These are phyloP conservation scores for Druceiella hillmani DNA, from an alignment of 2,888 invertebrate genomes.

Conservation along the genomic window DNA sequence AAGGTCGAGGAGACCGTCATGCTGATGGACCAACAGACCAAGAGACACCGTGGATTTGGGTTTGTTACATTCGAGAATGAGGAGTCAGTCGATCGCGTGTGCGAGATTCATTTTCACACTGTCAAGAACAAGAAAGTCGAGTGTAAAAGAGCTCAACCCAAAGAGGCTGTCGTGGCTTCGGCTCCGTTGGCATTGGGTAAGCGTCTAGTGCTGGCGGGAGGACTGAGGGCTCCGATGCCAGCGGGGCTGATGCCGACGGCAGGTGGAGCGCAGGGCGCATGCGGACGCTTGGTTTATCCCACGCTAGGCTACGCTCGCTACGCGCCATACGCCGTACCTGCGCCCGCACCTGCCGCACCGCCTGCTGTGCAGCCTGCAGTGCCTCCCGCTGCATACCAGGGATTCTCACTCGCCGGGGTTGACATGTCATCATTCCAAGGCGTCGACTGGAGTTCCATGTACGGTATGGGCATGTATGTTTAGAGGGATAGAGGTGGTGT, in stretches of 20 bases:
- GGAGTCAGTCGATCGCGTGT: conserved; percentile 88
- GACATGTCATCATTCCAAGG: conserved; percentile 92
- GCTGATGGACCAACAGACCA: conserved; percentile 92
- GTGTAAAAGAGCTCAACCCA: conserved; percentile 89
- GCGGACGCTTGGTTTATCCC: conserved; percentile 28
- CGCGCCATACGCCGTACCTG: conserved; percentile 51
- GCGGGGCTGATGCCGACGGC: conserved; percentile 54
- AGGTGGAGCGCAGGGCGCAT: conserved; percentile 46
- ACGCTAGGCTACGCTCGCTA: conserved; percentile 41
- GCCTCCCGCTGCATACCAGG: conserved; percentile 65
- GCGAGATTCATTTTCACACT: conserved; percentile 89
- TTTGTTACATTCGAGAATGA: conserved; percentile 90
- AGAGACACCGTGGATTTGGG: conserved; percentile 85
- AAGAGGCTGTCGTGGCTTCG: conserved; percentile 72
- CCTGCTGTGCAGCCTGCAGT: conserved; percentile 57
- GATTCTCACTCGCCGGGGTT: conserved; percentile 80
- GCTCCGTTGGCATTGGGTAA: conserved; percentile 64
- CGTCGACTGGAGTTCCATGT: conserved; percentile 88
- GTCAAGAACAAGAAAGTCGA: conserved; percentile 88
- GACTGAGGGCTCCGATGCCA: conserved; percentile 43
- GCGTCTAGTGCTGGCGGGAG: conserved; percentile 65
- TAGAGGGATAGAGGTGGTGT: too few species aligned
- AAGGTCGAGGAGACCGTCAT: conserved; percentile 88
- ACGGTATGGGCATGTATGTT: conserved; percentile 91
- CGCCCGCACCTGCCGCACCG: conserved; percentile 44